Percentiles rank a stretch among this genome's conserved stretches.
Conservation (phyloP, 30 jellyfish, hydroid and myxozoan genomes). For the Hydractinia symbiolongicarpus region DNA sequence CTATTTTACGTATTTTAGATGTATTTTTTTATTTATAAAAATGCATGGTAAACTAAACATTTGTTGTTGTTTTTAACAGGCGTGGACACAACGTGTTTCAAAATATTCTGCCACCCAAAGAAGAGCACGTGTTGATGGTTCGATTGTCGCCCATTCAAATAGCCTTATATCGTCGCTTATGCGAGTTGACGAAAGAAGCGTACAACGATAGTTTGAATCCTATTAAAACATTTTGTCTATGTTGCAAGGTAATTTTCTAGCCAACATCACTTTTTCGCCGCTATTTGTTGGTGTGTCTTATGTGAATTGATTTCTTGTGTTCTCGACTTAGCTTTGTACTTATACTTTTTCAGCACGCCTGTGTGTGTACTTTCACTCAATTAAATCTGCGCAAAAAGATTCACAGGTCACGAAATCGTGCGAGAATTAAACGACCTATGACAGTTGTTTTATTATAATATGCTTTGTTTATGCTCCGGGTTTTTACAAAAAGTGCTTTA, state of each 20-base stretch:
- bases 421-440: too few species aligned
- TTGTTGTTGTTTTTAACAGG: conserved; percentile 22
- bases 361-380: too few species aligned
- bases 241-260: conserved; percentile 52
- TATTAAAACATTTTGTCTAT: conserved; percentile 62
- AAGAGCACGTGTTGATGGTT: conserved; percentile 81
- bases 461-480: too few species aligned
- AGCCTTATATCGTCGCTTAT: conserved; percentile 53
- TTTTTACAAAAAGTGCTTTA: too few species aligned
- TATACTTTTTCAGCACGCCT: too few species aligned
- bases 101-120: conserved; percentile 73
- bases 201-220: conserved; percentile 79
- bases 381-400: too few species aligned
- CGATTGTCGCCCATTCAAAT: conserved; percentile 72
- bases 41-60: too few species aligned
- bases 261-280: neutral
- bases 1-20: too few species aligned
- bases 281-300: neutral
- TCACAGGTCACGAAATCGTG: too few species aligned
- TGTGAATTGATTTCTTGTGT: neutral
- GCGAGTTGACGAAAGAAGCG: conserved; percentile 52
- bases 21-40: too few species aligned
- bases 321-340: too few species aligned
- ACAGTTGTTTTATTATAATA: too few species aligned
- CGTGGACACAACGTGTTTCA: conserved; percentile 66